phyloP scores from a whole-genome alignment of 2,113 vertebrate species.

The Collichthys lucidus region DNA sequence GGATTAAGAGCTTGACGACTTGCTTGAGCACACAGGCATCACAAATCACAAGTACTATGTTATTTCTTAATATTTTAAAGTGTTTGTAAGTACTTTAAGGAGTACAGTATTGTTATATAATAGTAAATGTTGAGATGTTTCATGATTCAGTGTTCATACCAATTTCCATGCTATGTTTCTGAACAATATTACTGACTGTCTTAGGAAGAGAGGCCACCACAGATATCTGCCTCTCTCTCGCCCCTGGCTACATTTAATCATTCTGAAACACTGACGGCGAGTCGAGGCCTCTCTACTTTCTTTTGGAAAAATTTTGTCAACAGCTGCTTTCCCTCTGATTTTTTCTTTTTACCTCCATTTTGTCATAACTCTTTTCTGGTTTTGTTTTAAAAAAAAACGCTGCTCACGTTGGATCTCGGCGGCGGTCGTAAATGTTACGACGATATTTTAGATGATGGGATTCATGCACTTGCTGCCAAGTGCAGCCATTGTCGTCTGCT shows the following conservation, averaged over 20 bases:
- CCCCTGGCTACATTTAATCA: neutral
- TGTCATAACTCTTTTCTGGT: neutral
- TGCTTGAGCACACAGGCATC: too few species aligned
- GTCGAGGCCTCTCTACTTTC: neutral
- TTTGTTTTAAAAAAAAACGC: too few species aligned
- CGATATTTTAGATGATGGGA: too few species aligned
- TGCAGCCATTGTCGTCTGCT: too few species aligned
- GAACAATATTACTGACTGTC: neutral
- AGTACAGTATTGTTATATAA: neutral
- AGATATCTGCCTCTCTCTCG: neutral
- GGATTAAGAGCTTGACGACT: too few species aligned
- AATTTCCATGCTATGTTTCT: neutral
- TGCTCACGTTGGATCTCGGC: too few species aligned
- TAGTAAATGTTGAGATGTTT: neutral
- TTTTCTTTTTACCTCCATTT: neutral
- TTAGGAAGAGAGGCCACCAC: neutral
- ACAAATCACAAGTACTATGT: too few species aligned
- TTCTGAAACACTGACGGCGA: neutral
- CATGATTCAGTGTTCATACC: neutral
- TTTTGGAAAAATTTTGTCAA: neutral
- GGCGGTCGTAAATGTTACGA: too few species aligned
- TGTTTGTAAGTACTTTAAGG: too few species aligned
- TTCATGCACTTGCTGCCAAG: too few species aligned
- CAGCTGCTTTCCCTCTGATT: neutral
- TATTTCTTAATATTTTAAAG: too few species aligned